Evolutionary conservation across 2,797 vertebrate genomes (phyloP), one percentile per base, ranked within the genome.

Genomic region (Potorous gilbertii): DNA sequence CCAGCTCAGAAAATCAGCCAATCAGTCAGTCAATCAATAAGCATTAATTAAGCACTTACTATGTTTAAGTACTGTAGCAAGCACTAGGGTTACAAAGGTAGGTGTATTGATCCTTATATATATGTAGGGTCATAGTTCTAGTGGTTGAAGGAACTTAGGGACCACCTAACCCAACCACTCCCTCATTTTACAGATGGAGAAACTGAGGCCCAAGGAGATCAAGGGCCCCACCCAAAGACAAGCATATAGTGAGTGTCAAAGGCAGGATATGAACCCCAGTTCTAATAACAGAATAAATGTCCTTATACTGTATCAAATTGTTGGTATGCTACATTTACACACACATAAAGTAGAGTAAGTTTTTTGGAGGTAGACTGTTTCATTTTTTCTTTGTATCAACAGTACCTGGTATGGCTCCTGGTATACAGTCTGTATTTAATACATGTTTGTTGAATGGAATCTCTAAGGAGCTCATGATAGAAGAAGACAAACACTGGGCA

Each of bases 151-250:
- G 40, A 46, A 81, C 40, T 46, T 81, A 81, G 40, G 40, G 0
- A 55, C 66, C 31, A 16, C 91, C 66, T 92, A 95, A 91, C 27
- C 18, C n/a, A 46, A 91, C 66, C 52, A 52, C 11, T 46, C 4
- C 1, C 5, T 54, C 50, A 34, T 40, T 13, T 57, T 94, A 89
- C 56, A 89, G 40, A 66, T 90, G 57, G 66, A 74, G 3, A 95
- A 91, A 91, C 24, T 50, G 34, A 56, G 40, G 18, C 94, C 74
- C 93, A 59, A 87, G 95, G 94, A 93, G 34, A 54, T 18, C 13
- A 91, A 14, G 29, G 1, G 0, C 6, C 52, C 34, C 54, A 18
- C 28, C 4, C 55, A 87, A 57, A 34, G 54, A 5, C 0, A 28
- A 66, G 81, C 54, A 34, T 74, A 66, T 34, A 8, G 4, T 24